Base-by-base conservation (phyloP, 2,888 invertebrate genomes). In the Patella caerulea region DNA sequence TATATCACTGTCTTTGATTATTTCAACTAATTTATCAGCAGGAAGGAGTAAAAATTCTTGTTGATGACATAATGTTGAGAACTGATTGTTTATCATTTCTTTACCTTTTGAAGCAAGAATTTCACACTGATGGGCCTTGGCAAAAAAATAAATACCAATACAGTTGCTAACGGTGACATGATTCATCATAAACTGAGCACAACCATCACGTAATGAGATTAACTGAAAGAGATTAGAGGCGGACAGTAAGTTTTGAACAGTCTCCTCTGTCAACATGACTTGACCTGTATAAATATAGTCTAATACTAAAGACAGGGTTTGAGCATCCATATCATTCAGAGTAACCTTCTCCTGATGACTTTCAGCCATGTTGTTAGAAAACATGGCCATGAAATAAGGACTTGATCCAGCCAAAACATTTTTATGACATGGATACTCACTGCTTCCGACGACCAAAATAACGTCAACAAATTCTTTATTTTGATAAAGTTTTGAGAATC, bases 311-410 rank as follows among this genome's bases (percentile, higher is more conserved):
- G 86, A 84, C 80, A 90, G 85, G 9, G 90, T 90, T 12, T 82
- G 76, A 19, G 86, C 80, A 56, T 89, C 89, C 79, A 91, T 88
- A 82, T 89, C 90, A 73, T 86, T 83, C 7, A 90, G 82, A 72
- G 86, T 85, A 65, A 91, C 86, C 77, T 86, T 86, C n/a, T 86
- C 84, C 74, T 89, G 86, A 7, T 87, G 84, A 52, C 86, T 86
- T 78, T 91, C 91, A 7, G 85, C 85, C 85, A 91, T 84, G 70
- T 86, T 85, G 71, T 83, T 87, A 9, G 88, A 87, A 76, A 91
- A 90, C 88, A 91, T 89, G 59, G 90, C 89, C 88, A 90, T 89
- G 80, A 91, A 91, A 81, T 88, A 90, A 0, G 91, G 90, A 81
- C 90, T 89, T 5, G 90, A 90, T 7, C 89, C 85, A 3, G 90